These are phyloP conservation scores for Crepidodera aurea DNA, from an alignment of 2,888 invertebrate genomes.

Conservation along the genomic window DNA sequence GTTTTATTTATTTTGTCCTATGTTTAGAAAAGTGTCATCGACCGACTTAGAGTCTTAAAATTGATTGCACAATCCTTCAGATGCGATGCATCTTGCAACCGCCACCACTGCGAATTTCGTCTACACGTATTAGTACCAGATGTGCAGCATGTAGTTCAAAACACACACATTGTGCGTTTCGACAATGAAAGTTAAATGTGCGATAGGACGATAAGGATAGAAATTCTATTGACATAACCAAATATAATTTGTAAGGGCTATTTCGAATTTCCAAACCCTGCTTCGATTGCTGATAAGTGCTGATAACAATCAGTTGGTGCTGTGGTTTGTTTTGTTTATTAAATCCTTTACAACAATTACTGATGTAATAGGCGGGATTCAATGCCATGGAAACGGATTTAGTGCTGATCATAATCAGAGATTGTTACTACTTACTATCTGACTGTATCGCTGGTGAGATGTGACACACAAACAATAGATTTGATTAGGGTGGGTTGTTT, in stretches of 20 bases:
- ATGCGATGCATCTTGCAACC: slow-evolving; percentile 27
- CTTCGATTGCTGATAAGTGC: slow-evolving; percentile 48
- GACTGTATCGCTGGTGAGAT: neutral
- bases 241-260: slow-evolving; percentile 60
- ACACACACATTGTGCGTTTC: slow-evolving; percentile 58
- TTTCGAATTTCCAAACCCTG: slow-evolving; percentile 44
- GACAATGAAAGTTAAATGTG: slow-evolving; percentile 62
- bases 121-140: slow-evolving; percentile 54
- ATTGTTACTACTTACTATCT: neutral
- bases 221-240: slow-evolving; percentile 59
- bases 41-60: too few species aligned
- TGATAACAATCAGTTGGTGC: slow-evolving; percentile 53
- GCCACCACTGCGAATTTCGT: slow-evolving; percentile 43
- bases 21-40: too few species aligned
- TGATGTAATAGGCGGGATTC: slow-evolving; percentile 42
- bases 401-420: slow-evolving; percentile 12
- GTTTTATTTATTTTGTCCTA: too few species aligned
- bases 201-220: slow-evolving; percentile 61
- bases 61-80: slow-evolving; percentile 19
- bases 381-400: slow-evolving; percentile 17
- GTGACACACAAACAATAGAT: neutral
- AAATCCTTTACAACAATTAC: slow-evolving; percentile 53
- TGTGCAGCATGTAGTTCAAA: slow-evolving; percentile 57
- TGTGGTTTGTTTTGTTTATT: slow-evolving; percentile 56
- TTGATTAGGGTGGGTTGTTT: neutral